A percentile compares a stretch with the other conserved stretches of the same genome.
Conservation (phyloP, 2,797 vertebrate genomes). For the Notoglanidium macrostoma region DNA sequence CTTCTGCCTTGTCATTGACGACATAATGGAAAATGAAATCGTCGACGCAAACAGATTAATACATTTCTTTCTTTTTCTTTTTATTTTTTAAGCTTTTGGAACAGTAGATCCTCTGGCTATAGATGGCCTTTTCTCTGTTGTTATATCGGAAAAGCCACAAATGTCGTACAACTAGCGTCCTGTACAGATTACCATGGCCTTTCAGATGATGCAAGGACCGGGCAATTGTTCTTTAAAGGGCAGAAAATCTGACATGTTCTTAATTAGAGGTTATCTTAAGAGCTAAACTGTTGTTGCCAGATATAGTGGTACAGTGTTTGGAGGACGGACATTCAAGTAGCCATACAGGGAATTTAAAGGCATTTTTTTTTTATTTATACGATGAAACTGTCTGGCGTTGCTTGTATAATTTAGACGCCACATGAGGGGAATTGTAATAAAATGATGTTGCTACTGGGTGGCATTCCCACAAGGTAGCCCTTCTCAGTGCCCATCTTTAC, state of each 20-base stretch:
- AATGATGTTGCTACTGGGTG: not conserved
- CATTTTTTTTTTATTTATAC: not conserved
- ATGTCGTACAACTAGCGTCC: constrained; percentile 76
- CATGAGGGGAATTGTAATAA: not conserved
- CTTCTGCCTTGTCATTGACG: constrained; percentile 14
- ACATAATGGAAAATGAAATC: constrained; percentile 30
- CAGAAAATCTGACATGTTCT: constrained; percentile 29
- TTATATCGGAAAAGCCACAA: constrained; percentile 65
- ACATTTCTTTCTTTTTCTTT: not conserved
- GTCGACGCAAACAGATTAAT: not conserved
- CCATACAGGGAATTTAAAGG: not conserved
- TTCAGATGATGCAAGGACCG: constrained; percentile 50
- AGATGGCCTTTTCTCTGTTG: constrained; percentile 35
- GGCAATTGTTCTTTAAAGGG: constrained; percentile 41
- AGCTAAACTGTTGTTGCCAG: constrained; percentile 1
- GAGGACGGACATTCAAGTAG: constrained; percentile 12
- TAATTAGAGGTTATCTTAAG: constrained; percentile 31
- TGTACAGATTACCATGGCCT: constrained; percentile 58
- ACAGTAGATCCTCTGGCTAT: constrained; percentile 40
- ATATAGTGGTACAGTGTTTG: constrained; percentile 1
- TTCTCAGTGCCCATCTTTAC: not conserved
- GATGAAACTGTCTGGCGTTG: not conserved
- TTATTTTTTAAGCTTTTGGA: not conserved
- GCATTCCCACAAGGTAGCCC: not conserved
- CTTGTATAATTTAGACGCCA: constrained; percentile 17